These are phyloP conservation scores for Mimumesa dahlbomi DNA, from an alignment of 2,888 invertebrate genomes.

Conservation along the genomic window DNA sequence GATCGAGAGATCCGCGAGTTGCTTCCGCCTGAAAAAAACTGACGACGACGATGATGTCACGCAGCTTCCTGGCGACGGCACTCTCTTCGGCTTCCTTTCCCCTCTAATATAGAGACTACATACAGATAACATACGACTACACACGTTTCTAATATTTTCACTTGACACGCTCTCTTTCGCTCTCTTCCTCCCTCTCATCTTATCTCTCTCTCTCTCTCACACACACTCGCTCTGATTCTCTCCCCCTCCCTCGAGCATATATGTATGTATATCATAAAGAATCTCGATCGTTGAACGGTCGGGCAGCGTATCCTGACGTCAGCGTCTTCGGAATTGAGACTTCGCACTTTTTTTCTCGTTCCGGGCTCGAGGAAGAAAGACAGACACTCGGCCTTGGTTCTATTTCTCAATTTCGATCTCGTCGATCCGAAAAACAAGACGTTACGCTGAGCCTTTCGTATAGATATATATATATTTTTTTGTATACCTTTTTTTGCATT, in stretches of 20 bases:
- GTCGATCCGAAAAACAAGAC: background rate
- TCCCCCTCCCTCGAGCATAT: no score
- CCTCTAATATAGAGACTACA: slow-evolving; percentile 27
- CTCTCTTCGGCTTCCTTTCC: slow-evolving; percentile 30
- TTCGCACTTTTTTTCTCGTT: slow-evolving; percentile 27
- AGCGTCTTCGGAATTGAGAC: background rate
- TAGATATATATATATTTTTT: no score
- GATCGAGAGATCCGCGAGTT: slow-evolving; percentile 34
- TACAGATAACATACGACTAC: slow-evolving; percentile 11
- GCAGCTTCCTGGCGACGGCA: slow-evolving; percentile 21
- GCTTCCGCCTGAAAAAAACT: slow-evolving; percentile 29
- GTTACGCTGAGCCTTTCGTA: background rate
- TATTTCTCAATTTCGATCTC: background rate
- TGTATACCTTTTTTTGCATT: no score
- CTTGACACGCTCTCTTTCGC: background rate
- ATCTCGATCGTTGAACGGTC: no score
- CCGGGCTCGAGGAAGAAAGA: background rate
- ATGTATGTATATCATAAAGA: no score
- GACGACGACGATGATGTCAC: slow-evolving; percentile 26
- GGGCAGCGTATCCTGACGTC: background rate
- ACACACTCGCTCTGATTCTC: no score
- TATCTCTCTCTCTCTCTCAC: background rate
- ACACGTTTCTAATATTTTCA: background rate
- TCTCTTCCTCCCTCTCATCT: slow-evolving; percentile 13
- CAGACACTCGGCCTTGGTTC: background rate